A percentile compares a stretch with the other conserved stretches of the same genome.
phyloP scores from a whole-genome alignment of 2,888 invertebrate species.

The Pimpla rufipes region DNA sequence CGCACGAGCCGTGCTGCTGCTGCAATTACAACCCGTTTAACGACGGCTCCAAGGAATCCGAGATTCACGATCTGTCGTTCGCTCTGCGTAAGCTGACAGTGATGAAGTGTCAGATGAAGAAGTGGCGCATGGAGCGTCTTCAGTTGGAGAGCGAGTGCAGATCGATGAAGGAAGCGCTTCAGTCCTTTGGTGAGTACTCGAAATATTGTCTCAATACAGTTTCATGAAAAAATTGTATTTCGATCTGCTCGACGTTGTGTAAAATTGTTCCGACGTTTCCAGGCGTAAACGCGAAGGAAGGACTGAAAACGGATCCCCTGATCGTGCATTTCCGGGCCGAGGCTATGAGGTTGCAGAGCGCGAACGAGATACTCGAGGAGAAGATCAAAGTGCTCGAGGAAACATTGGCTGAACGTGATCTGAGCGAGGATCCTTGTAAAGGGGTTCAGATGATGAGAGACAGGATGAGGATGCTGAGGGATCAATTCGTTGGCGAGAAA shows the following conservation, averaged over 20 bases:
- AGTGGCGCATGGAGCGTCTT: conserved; percentile 80
- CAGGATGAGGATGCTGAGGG: conserved; percentile 76
- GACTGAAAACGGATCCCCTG: conserved; percentile 79
- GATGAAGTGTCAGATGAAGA: conserved; percentile 83
- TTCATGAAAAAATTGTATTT: background rate
- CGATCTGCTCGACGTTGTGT: background rate
- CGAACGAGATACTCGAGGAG: conserved; percentile 77
- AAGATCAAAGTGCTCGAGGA: conserved; percentile 78
- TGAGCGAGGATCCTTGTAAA: conserved; percentile 75
- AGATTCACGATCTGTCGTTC: conserved; percentile 79
- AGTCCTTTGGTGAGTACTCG: conserved; percentile 75
- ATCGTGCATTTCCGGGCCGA: conserved; percentile 79
- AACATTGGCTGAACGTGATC: conserved; percentile 77
- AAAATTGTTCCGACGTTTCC: background rate
- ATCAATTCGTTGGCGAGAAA: conserved; percentile 76
- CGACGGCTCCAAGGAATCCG: conserved; percentile 77
- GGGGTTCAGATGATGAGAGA: conserved; percentile 74
- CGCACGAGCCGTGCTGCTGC: conserved; percentile 78
- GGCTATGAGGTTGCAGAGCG: conserved; percentile 77
- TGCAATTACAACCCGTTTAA: conserved; percentile 79
- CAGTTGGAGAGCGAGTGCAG: conserved; percentile 81
- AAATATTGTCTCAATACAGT: background rate
- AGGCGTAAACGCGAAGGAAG: conserved; percentile 77
- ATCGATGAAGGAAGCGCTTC: conserved; percentile 77
- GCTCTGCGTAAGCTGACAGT: conserved; percentile 79